Evolutionary conservation across 2,797 vertebrate species (phyloP).

Genomic region (Eptatretus atami): DNA sequence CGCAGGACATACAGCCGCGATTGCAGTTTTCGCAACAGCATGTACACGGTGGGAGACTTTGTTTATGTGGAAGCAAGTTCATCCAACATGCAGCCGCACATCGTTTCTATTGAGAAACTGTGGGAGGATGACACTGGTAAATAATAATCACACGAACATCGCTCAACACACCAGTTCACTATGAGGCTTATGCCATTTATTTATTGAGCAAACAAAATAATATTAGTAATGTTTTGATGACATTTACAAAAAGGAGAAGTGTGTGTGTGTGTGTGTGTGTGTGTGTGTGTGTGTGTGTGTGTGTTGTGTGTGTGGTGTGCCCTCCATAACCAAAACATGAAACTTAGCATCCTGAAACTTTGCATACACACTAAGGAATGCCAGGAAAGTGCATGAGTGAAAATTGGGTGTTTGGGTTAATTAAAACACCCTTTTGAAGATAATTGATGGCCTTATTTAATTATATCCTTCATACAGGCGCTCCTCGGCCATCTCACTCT

Average conservation of each 20-base stretch:
- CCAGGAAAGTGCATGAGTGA: too few relatives aligned
- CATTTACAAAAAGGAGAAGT: too few relatives aligned
- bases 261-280: slow-evolving; percentile 2
- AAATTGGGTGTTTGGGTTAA: too few relatives aligned
- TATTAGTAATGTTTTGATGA: too few relatives aligned
- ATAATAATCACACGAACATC: neutral
- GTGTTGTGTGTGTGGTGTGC: neutral
- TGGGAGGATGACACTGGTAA: slow-evolving; percentile 46
- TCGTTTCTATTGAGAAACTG: slow-evolving; percentile 80
- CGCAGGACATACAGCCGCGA: slow-evolving; percentile 86
- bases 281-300: neutral
- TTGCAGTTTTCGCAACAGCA: slow-evolving; percentile 90
- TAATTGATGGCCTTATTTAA: too few relatives aligned
- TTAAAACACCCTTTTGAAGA: too few relatives aligned
- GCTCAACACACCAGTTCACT: neutral
- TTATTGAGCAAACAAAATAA: too few relatives aligned
- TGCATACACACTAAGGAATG: too few relatives aligned
- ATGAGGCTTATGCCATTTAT: neutral
- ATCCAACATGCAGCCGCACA: slow-evolving; percentile 58
- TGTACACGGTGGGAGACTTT: slow-evolving; percentile 87
- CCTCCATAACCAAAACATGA: too few relatives aligned
- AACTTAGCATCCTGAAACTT: too few relatives aligned
- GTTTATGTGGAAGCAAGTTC: slow-evolving; percentile 87
- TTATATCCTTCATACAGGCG: too few relatives aligned
- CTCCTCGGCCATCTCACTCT: too few relatives aligned